Evolutionary conservation across 64 coral and sea anemone genomes (phyloP).

Genomic region (Actinia equina): DNA sequence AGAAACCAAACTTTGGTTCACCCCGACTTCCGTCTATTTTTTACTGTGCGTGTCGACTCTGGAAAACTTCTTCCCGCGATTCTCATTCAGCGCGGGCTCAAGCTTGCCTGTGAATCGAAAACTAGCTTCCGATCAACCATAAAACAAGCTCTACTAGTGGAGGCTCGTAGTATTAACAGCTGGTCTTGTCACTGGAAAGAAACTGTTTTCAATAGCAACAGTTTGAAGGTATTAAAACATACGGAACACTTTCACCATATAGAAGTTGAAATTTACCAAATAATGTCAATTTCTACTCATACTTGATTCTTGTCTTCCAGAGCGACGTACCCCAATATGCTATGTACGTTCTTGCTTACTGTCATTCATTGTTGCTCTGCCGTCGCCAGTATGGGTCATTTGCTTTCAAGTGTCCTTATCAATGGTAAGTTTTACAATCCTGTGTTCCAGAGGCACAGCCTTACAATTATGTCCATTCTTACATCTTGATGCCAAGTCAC

Average conservation of each 20-base stretch:
- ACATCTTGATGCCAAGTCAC: too few relatives aligned
- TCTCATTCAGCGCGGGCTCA: conserved; percentile 73
- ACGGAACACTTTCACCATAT: too few relatives aligned
- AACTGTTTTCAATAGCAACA: conserved; percentile 4
- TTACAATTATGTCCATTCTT: too few relatives aligned
- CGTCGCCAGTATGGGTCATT: conserved; percentile 41
- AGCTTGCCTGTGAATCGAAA: conserved; percentile 77
- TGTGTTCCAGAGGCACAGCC: background rate
- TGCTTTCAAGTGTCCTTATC: conserved; percentile 61
- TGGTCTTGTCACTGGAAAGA: conserved; percentile 27
- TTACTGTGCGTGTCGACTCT: conserved; percentile 46
- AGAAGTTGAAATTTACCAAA: too few relatives aligned
- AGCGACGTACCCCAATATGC: conserved; percentile 43
- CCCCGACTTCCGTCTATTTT: conserved; percentile 71
- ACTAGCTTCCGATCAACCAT: conserved; percentile 22
- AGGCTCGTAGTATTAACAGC: conserved; percentile 26
- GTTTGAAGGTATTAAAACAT: background rate
- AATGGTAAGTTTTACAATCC: conserved; percentile 41
- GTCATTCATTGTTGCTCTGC: conserved; percentile 57
- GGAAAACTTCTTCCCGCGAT: conserved; percentile 66
- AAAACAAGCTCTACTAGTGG: conserved; percentile 36
- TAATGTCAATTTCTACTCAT: background rate
- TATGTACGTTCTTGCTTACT: conserved; percentile 61
- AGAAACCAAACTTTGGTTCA: conserved; percentile 39
- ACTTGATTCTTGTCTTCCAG: conserved; percentile 27